These are phyloP conservation scores for Entomobrya multifasciata DNA, from an alignment of 2,888 invertebrate species.

Conservation along the genomic window DNA sequence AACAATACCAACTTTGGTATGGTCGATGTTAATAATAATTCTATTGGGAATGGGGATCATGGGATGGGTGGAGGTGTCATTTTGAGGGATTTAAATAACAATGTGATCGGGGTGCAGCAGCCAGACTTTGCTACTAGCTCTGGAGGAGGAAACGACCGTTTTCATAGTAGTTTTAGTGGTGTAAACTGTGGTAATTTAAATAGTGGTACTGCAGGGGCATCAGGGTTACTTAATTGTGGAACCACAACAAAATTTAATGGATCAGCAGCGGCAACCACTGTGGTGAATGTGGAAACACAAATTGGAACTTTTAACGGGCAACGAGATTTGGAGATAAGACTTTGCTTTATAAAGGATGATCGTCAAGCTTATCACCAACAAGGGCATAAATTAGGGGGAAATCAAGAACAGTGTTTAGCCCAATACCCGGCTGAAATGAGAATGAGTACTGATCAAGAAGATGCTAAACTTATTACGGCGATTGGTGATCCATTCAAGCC, in stretches of 20 bases:
- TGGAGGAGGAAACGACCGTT: slow-evolving; percentile 16
- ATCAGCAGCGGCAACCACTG: slow-evolving; percentile 11
- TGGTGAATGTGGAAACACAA: slow-evolving; percentile 77
- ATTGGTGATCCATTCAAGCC: slow-evolving; percentile 19
- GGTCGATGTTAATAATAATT: slow-evolving; percentile 41
- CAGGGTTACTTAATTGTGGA: slow-evolving; percentile 55
- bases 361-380: slow-evolving; percentile 36
- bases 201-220: slow-evolving; percentile 30
- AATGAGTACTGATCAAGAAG: not conserved
- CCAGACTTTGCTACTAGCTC: too few relatives aligned
- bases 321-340: slow-evolving; percentile 78
- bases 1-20: slow-evolving; percentile 27
- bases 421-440: not conserved
- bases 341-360: slow-evolving; percentile 74
- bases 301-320: slow-evolving; percentile 79
- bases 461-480: not conserved
- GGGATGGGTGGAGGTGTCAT: slow-evolving; percentile 16
- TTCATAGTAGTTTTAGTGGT: slow-evolving; percentile 49
- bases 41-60: slow-evolving; percentile 32
- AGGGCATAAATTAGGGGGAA: not conserved
- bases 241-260: slow-evolving; percentile 23
- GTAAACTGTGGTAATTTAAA: slow-evolving; percentile 39
- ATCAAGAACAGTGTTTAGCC: not conserved
- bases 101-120: slow-evolving; percentile 34
- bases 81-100: slow-evolving; percentile 56